A percentile compares a stretch with the other conserved stretches of the same genome.
phyloP scores from a whole-genome alignment of 2,888 invertebrate genomes.

The Sesia apiformis region DNA sequence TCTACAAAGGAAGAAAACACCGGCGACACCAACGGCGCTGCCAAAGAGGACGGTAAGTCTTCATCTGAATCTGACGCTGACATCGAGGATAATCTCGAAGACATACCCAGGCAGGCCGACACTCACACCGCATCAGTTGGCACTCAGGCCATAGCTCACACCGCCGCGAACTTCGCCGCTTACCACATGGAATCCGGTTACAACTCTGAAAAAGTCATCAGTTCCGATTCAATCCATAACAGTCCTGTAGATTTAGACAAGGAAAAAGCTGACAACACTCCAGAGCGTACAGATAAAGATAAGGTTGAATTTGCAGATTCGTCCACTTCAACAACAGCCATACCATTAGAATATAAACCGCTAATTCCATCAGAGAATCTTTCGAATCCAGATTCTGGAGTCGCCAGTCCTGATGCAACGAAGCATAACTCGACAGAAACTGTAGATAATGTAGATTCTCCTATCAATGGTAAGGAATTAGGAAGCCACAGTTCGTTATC shows the following conservation, averaged over 20 bases:
- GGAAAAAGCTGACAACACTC: conserved; percentile 73
- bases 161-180: conserved; percentile 62
- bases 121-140: conserved; percentile 35
- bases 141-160: conserved; percentile 46
- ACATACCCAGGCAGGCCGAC: conserved; percentile 45
- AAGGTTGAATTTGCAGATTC: conserved; percentile 68
- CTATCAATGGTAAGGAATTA: conserved; percentile 53
- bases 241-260: conserved; percentile 63
- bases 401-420: conserved; percentile 73
- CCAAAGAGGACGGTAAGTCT: conserved; percentile 63
- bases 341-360: conserved; percentile 57
- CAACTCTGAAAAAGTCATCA: conserved; percentile 71
- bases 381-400: conserved; percentile 68
- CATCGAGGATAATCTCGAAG: conserved; percentile 85
- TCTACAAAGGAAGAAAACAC: conserved; percentile 35
- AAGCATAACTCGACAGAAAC: conserved; percentile 73
- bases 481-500: conserved; percentile 66
- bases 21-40: conserved; percentile 40
- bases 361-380: conserved; percentile 50
- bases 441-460: conserved; percentile 62
- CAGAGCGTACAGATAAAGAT: conserved; percentile 73
- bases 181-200: conserved; percentile 79
- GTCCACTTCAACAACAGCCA: conserved; percentile 38
- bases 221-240: conserved; percentile 61
- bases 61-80: conserved; percentile 87